Base-by-base conservation (phyloP, 2,888 invertebrate species). In the Hypena proboscidalis region DNA sequence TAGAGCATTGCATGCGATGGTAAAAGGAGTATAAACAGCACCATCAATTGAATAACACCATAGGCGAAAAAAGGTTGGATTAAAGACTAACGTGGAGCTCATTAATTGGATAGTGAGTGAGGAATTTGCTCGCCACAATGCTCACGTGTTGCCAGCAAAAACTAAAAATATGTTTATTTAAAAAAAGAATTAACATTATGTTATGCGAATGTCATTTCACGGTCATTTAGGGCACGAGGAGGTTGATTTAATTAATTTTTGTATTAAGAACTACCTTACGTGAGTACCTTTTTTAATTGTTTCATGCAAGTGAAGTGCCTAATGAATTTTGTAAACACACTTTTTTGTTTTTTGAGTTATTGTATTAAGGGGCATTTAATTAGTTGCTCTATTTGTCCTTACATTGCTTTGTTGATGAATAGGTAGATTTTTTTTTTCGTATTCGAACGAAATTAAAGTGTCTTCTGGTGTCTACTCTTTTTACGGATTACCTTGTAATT, bases 151-250 rank as follows among this genome's bases (percentile, higher is more conserved):
- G 15, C 38, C 23, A 48, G 58, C 66, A 76, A 73, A 65, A 68
- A 66, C 50, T 58, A 62, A 59, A 66, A 65, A 62, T 51, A 48
- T 54, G 46, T 38, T 46, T 1, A 35, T 49, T 40, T 54, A 36
- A 48, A 56, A 54, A 56, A 58, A 17, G n/a, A 51, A 50, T 55
- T 44, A 47, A 53, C 44, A 53, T 55, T 53, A 52, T 45, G 42
- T 60, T 49, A 64, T 53, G 56, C 65, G 65, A 75, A 78, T 80
- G 79, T 80, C 79, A 77, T 84, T 84, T 80, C 80, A 85, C 81
- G 85, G 84, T 82, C 80, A 58, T 73, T 82, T 74, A 57, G 62
- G 62, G 41, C 59, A 47, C 42, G 27, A 30, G 39, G 48, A 70
- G 68, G 67, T 67, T 67, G 45, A 43, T 48, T 56, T 54, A 67